These are phyloP conservation scores for Coptodon rendalli DNA, from an alignment of 2,113 vertebrate species.

Conservation along the genomic window DNA sequence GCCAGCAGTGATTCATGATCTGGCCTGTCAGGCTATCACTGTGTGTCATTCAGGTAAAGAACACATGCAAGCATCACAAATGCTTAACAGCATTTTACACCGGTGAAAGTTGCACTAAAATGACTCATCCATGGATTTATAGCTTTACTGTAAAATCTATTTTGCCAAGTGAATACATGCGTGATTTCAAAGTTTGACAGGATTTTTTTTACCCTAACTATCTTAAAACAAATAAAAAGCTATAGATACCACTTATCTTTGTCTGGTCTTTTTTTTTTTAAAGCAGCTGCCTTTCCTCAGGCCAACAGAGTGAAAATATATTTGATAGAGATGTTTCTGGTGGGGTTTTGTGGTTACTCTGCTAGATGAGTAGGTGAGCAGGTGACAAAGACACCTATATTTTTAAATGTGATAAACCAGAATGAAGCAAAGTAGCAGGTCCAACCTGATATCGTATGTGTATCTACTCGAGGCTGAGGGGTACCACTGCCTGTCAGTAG, in stretches of 20 bases:
- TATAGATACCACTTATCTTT: not conserved
- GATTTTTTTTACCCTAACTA: not conserved
- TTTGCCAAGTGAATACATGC: not conserved
- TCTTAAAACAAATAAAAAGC: not conserved
- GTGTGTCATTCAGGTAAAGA: conserved; percentile 83
- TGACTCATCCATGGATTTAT: not conserved
- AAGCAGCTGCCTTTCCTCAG: not conserved
- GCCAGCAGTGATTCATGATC: conserved; percentile 77
- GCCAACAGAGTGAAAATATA: not conserved
- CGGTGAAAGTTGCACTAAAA: not conserved
- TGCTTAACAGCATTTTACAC: not conserved
- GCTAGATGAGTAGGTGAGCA: not conserved
- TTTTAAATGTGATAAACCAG: not conserved
- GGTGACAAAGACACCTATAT: not conserved
- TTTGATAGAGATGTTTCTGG: not conserved
- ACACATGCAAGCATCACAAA: not conserved
- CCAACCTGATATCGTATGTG: not conserved
- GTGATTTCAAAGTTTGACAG: not conserved
- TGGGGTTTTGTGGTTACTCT: not conserved
- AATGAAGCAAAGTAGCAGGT: not conserved
- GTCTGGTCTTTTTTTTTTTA: not conserved
- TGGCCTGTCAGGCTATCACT: conserved; percentile 85
- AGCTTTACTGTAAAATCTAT: not conserved
- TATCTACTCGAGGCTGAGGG: not conserved
- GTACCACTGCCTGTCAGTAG: not conserved